Evolutionary conservation across 2,797 vertebrate species (phyloP), one percentile per base, ranked within the genome.

Genomic region (Tragopan temminckii): DNA sequence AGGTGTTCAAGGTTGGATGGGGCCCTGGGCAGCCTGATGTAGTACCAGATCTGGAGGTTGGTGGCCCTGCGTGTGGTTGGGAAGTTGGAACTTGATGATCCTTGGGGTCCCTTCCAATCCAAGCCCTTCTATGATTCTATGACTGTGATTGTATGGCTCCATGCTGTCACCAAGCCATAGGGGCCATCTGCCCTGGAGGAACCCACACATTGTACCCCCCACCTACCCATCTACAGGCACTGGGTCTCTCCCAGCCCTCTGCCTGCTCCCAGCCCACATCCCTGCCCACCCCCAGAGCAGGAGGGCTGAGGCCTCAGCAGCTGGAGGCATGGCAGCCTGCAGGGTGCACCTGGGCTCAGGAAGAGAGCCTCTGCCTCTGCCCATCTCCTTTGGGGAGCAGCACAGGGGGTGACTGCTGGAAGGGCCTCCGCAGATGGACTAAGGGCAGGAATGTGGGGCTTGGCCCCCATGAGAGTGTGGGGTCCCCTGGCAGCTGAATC

Each of bases 391-490:
- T 13, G 29, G 38, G 63, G 52, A 58, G 7, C 1, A 24, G 45
- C 61, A 20, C 66, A n/a, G 11, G 11, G 18, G 24, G 15, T 57
- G n/a, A 20, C 2, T 38, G 61, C 52, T 78, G 52, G 57, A 53
- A 74, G 15, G 29, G 23, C 9, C 17, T 5, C 64, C 58, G 50
- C 45, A 25, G 33, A 25, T 1, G 1, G 55, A 29, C 9, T 11
- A 23, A 2, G 0, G 13, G 36, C 40, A 78, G 48, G 62, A 71
- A 9, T 76, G 69, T 29, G 71, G 25, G 29, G 23, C 35, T 89
- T 45, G 57, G 33, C 21, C 5, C 33, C 36, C 18, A 17, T 0
- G 0, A 57, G 36, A 55, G 31, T 0, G 0, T 42, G 21, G 48
- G 2, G 5, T 84, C 25, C 29, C 33, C 45, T 72, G 67, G 67